Percentiles rank a stretch among this genome's conserved stretches.
phyloP scores from a whole-genome alignment of 2,888 invertebrate species.

The Polydesmus complanatus region DNA sequence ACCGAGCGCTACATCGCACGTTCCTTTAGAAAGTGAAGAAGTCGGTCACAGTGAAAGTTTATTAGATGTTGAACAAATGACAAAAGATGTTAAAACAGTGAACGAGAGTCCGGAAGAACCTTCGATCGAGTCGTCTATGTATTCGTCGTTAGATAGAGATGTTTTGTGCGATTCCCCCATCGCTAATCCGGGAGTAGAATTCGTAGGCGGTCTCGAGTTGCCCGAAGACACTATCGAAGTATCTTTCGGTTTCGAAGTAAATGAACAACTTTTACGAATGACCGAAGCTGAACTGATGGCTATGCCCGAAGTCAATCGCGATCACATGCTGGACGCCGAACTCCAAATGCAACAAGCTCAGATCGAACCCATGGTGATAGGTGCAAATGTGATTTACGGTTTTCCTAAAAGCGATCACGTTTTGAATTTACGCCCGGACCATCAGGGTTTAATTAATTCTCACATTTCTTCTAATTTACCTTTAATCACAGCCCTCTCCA shows the following conservation, averaged over 20 bases:
- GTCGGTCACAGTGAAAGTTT: not conserved
- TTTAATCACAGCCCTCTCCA: not conserved
- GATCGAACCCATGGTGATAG: not conserved
- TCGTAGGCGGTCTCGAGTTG: slow-evolving; percentile 16
- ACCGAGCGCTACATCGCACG: not conserved
- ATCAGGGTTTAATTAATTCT: not conserved
- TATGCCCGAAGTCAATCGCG: not conserved
- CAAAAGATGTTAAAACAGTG: not conserved
- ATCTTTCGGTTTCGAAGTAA: slow-evolving; percentile 66
- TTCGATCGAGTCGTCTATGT: not conserved
- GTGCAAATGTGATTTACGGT: not conserved
- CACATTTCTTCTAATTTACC: too few relatives aligned
- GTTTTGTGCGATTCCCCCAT: too few relatives aligned
- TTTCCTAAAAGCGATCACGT: not conserved
- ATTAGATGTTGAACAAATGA: not conserved
- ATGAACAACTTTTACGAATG: slow-evolving; percentile 49
- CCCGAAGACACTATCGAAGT: slow-evolving; percentile 36
- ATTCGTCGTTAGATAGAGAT: not conserved
- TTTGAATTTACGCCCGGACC: not conserved
- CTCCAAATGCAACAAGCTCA: too few relatives aligned
- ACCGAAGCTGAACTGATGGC: slow-evolving; percentile 26
- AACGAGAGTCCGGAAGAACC: not conserved
- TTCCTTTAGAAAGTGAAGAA: not conserved
- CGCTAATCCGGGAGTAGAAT: slow-evolving; percentile 30
- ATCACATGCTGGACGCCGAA: too few relatives aligned